Base-by-base conservation (phyloP, 1,140 invertebrate species). In the Spodoptera litura region DNA sequence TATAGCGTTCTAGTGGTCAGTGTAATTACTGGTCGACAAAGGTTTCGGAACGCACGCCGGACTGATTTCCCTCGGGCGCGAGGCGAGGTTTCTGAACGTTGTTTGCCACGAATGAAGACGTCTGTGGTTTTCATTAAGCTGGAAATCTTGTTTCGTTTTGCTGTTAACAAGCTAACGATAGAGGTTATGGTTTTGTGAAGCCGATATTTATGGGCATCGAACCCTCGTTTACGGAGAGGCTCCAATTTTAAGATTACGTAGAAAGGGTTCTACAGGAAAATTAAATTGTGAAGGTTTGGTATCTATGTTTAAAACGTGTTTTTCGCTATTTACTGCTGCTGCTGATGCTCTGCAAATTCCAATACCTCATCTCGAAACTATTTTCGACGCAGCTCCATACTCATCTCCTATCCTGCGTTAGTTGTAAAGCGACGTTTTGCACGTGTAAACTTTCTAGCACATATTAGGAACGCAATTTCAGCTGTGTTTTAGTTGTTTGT, bases 1-100 rank as follows among this genome's bases (percentile, higher is more conserved):
- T 75, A 70, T 44, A 70, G 55, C 64, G 38, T 72, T 78, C 11
- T 59, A 13, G 78, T 53, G 78, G 78, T 80, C 78, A 76, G 78
- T 71, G 53, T 80, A 75, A 80, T 80, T 71, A 76, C 72, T 35
- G 64, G 55, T 58, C 62, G 52, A 80, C 78, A 76, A 80, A 80
- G 78, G 73, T 76, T 80, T 80, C 78, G 56, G 72, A 76, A 80
- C 78, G 78, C 71, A 78, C 56, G 61, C 9, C 64, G 62, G n/a
- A 10, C 55, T 76, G 78, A 80, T 80, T 80, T 80, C 78, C 78
- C 78, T 61, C 35, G 72, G 72, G 78, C 62, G 52, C 59, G 49
- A 55, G 71, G 53, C 49, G 35, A 35, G 66, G 38, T 78, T 71
- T 78, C 66, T 44, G 66, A 62, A 72, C 66, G 71, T 25, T 74